Evolutionary conservation across 2,888 invertebrate species (phyloP).

Genomic region (Polydrusus tereticollis): DNA sequence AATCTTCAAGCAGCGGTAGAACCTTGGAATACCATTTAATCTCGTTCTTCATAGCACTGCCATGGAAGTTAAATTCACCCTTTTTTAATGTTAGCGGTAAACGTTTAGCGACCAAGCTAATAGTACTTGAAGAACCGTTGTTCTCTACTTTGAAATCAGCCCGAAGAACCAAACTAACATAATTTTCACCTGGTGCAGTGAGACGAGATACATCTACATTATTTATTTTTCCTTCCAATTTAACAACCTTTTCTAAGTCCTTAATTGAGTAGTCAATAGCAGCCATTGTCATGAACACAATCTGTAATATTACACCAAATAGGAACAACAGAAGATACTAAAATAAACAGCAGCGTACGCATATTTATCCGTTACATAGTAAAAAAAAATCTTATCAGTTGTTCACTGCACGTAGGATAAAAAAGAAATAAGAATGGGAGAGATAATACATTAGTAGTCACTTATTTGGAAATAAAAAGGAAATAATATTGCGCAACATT

Average conservation of each 20-base stretch:
- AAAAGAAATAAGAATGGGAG: too few relatives aligned
- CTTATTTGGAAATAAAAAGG: too few relatives aligned
- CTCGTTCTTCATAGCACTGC: constrained; percentile 30
- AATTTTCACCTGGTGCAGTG: constrained; percentile 45
- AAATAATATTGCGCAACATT: too few relatives aligned
- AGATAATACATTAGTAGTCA: too few relatives aligned
- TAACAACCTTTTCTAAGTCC: constrained; percentile 9
- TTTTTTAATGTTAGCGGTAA: constrained; percentile 8
- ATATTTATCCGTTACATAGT: too few relatives aligned
- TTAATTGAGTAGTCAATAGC: constrained; percentile 13
- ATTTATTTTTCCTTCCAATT: constrained; percentile 2
- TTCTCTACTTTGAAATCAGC: constrained; percentile 39
- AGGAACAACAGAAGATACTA: too few relatives aligned
- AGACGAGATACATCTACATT: constrained; percentile 32
- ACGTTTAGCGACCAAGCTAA: constrained; percentile 41
- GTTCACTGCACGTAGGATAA: too few relatives aligned
- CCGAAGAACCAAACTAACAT: constrained; percentile 39
- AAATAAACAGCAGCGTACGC: too few relatives aligned
- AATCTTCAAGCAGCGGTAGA: constrained; percentile 34
- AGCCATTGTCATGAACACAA: too few relatives aligned
- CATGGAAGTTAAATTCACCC: not conserved
- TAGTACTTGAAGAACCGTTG: constrained; percentile 36
- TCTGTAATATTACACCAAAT: too few relatives aligned
- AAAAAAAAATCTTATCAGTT: too few relatives aligned
- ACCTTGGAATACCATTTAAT: constrained; percentile 41